A percentile compares a stretch with the other conserved stretches of the same genome.
These are phyloP conservation scores for Callipepla squamata DNA, from an alignment of 2,113 vertebrate genomes.

Conservation along the genomic window DNA sequence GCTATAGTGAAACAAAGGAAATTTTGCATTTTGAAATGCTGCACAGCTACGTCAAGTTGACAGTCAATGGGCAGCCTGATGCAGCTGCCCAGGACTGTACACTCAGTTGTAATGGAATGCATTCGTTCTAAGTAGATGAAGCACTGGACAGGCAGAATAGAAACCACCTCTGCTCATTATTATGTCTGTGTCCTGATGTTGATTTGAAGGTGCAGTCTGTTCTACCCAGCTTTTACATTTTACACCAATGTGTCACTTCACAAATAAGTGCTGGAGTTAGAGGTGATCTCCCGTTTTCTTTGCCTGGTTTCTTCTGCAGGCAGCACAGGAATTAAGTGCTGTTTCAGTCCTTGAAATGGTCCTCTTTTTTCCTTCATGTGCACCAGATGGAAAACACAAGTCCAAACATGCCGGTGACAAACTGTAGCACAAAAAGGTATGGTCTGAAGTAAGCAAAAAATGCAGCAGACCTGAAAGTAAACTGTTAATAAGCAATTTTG, in stretches of 20 bases:
- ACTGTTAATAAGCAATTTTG: neutral
- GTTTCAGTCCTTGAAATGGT: neutral
- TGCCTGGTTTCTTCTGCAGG: neutral
- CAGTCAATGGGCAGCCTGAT: neutral
- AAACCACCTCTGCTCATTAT: neutral
- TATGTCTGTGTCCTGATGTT: neutral
- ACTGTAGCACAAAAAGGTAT: neutral
- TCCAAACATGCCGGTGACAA: neutral
- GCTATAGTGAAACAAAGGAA: neutral
- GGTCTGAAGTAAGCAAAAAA: neutral
- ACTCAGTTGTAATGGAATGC: neutral
- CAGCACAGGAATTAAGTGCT: neutral
- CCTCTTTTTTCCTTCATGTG: neutral
- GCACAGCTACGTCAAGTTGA: neutral
- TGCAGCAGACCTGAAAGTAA: neutral
- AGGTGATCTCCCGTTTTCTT: neutral
- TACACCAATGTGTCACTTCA: neutral
- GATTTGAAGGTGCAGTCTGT: neutral
- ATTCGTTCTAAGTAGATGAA: neutral
- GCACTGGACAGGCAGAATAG: neutral
- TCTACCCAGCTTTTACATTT: neutral
- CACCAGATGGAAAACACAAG: neutral
- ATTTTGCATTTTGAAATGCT: neutral
- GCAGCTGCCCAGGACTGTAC: neutral
- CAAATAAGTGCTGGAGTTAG: neutral